Evolutionary conservation across 2,797 vertebrate genomes (phyloP).

Genomic region (Salmo trutta): DNA sequence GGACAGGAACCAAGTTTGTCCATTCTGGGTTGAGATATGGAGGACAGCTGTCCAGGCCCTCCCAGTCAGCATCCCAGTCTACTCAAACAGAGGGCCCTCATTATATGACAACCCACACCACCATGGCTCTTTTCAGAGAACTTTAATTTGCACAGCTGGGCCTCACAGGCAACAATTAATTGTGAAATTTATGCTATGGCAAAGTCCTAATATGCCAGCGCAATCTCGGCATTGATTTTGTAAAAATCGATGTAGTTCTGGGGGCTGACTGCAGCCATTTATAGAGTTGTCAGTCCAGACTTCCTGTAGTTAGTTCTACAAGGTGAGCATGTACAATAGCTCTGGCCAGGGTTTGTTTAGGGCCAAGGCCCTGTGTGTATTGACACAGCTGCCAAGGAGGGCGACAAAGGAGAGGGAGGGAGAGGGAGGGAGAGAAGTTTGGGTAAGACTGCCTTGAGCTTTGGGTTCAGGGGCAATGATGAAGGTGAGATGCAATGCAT

Average conservation of each 20-base stretch:
- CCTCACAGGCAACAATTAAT: constrained; percentile 1
- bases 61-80: neutral
- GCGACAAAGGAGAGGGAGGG: neutral
- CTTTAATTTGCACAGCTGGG: neutral
- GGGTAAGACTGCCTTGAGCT: constrained; percentile 48
- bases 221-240: constrained; percentile 38
- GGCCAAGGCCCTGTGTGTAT: constrained; percentile 68
- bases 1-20: neutral
- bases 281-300: constrained; percentile 62
- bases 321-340: constrained; percentile 40
- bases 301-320: constrained; percentile 39
- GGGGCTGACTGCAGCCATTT: constrained; percentile 61
- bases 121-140: neutral
- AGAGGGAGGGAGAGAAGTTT: neutral
- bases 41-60: neutral
- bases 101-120: constrained; percentile 1
- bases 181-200: neutral
- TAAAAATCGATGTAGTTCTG: constrained; percentile 69
- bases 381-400: constrained; percentile 76
- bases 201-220: neutral
- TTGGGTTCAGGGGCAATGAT: constrained; percentile 31
- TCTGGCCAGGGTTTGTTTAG: constrained; percentile 68
- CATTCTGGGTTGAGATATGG: neutral
- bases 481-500: too few species aligned
- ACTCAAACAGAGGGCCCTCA: neutral